Conservation (phyloP, 2,113 vertebrate genomes). For the Jaculus jaculus region DNA sequence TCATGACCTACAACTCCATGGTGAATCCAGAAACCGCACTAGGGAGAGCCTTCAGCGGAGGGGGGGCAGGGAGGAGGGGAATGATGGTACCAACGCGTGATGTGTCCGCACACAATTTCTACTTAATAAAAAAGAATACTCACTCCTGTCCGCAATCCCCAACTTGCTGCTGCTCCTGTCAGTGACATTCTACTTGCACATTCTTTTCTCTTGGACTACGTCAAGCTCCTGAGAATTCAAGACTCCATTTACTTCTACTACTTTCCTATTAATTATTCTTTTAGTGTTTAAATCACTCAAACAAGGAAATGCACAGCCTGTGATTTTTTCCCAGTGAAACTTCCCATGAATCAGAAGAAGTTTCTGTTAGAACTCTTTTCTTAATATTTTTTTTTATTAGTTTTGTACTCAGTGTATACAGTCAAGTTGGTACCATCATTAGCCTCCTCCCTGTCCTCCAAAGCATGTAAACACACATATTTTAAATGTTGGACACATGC, state of each 20-base stretch:
- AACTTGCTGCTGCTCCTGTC: background rate
- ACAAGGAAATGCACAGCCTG: background rate
- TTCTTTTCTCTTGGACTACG: background rate
- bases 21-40: too few relatives aligned
- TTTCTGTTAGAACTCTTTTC: background rate
- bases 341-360: background rate
- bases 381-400: too few relatives aligned
- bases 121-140: too few relatives aligned
- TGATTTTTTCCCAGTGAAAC: background rate
- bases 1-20: too few relatives aligned
- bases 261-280: background rate
- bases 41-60: too few relatives aligned
- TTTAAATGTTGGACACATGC: background rate
- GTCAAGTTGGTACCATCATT: too few relatives aligned
- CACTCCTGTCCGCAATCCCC: background rate
- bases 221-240: background rate
- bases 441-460: too few relatives aligned
- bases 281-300: background rate
- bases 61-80: too few relatives aligned
- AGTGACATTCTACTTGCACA: background rate
- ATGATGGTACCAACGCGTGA: too few relatives aligned
- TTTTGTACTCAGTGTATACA: too few relatives aligned
- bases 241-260: background rate
- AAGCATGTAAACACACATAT: background rate
- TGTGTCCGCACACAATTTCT: too few relatives aligned